Conservation (phyloP, 2,797 vertebrate genomes). For the Dendrocincla tyrannina region DNA sequence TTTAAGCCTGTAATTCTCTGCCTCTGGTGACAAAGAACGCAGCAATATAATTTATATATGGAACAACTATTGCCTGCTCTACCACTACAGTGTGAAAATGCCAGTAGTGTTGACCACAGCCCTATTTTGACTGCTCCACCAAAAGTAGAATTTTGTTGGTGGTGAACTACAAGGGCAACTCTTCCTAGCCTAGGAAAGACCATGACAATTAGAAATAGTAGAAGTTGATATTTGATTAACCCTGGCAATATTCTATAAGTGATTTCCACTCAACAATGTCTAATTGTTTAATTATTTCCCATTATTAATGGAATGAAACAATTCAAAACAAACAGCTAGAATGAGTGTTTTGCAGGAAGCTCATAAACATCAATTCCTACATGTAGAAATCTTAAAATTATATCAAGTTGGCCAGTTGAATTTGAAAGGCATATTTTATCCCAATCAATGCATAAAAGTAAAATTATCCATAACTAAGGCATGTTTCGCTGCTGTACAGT, state of each 20-base stretch:
- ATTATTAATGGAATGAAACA: slow-evolving; percentile 71
- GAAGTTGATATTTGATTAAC: slow-evolving; percentile 55
- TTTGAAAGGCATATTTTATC: slow-evolving; percentile 76
- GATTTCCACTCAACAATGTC: slow-evolving; percentile 57
- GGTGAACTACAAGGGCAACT: not conserved
- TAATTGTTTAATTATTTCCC: slow-evolving; percentile 75
- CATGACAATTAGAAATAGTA: not conserved
- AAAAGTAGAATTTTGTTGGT: not conserved
- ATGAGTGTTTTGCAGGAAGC: slow-evolving; percentile 40
- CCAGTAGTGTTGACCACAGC: not conserved
- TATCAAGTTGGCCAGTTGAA: slow-evolving; percentile 65
- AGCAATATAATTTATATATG: not conserved
- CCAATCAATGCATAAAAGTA: slow-evolving; percentile 77
- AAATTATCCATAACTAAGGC: slow-evolving; percentile 78
- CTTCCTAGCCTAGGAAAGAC: not conserved
- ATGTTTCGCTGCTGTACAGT: slow-evolving; percentile 76
- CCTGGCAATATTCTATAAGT: slow-evolving; percentile 30
- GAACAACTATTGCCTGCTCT: not conserved
- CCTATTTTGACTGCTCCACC: not conserved
- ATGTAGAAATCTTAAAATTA: slow-evolving; percentile 65
- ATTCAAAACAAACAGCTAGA: slow-evolving; percentile 69
- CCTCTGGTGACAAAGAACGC: not conserved
- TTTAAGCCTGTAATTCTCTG: not conserved
- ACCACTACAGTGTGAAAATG: not conserved
- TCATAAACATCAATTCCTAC: slow-evolving; percentile 50